phyloP scores from a whole-genome alignment of 1,140 invertebrate genomes.

The Drosophila nikananu region DNA sequence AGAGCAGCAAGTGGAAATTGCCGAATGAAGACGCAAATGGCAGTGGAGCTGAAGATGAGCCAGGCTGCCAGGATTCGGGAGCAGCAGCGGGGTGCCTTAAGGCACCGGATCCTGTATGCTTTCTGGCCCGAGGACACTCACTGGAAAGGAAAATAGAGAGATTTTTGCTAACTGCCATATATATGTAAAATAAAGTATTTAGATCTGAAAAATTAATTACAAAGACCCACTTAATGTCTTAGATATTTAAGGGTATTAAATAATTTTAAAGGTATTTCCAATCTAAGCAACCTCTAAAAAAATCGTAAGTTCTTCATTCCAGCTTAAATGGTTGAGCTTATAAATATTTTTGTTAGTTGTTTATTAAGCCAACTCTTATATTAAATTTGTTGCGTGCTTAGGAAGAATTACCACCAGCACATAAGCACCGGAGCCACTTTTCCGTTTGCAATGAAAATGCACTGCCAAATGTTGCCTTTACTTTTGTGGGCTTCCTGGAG shows the following conservation, averaged over 20 bases:
- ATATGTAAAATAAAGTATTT: background rate
- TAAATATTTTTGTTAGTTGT: background rate
- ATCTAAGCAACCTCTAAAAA: too few species aligned
- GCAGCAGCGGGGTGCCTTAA: constrained; percentile 62
- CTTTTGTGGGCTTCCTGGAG: constrained; percentile 68
- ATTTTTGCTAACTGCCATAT: background rate
- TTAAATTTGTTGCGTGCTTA: constrained; percentile 1
- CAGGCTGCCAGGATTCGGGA: constrained; percentile 34
- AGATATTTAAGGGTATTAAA: too few species aligned
- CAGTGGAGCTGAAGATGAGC: constrained; percentile 39
- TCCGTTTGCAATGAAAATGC: constrained; percentile 67
- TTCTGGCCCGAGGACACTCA: constrained; percentile 31
- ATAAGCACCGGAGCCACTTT: constrained; percentile 63
- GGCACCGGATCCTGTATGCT: constrained; percentile 38
- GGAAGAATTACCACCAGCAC: constrained; percentile 4
- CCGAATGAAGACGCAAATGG: constrained; percentile 52
- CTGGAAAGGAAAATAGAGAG: constrained; percentile 3
- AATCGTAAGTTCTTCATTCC: background rate
- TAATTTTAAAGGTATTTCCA: too few species aligned
- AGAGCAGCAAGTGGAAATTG: constrained; percentile 72
- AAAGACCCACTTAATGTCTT: background rate
- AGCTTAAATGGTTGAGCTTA: background rate
- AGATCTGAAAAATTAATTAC: background rate
- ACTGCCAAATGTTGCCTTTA: constrained; percentile 83
- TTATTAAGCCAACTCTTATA: constrained; percentile 4